phyloP scores from a whole-genome alignment of 1,140 invertebrate genomes.

The Sinonovacula constricta region DNA sequence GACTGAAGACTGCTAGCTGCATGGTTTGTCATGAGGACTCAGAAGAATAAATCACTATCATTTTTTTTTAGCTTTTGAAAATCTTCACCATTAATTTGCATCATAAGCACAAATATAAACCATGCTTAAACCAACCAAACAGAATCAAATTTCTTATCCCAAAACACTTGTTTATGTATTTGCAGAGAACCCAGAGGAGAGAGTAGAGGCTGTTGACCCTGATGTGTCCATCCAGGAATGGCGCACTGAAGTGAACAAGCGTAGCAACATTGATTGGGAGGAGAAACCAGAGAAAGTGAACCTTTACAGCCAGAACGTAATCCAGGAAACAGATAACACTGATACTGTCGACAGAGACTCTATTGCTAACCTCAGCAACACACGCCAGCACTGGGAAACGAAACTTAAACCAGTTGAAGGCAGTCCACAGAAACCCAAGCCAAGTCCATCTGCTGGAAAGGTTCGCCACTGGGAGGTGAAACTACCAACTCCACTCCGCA shows the following conservation, averaged over 20 bases:
- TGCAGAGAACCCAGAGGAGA: slow-evolving; percentile 32
- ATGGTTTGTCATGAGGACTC: too few relatives aligned
- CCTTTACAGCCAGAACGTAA: slow-evolving; percentile 72
- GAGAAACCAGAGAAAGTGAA: slow-evolving; percentile 63
- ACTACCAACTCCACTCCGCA: slow-evolving; percentile 51
- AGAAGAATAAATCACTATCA: too few relatives aligned
- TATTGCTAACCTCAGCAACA: slow-evolving; percentile 68
- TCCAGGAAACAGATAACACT: slow-evolving; percentile 69
- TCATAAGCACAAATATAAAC: neutral
- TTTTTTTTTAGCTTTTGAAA: too few relatives aligned
- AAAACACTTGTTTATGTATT: slow-evolving; percentile 9
- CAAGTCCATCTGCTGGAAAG: neutral
- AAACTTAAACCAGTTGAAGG: slow-evolving; percentile 51
- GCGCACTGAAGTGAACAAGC: slow-evolving; percentile 47
- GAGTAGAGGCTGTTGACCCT: slow-evolving; percentile 16
- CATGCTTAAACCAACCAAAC: neutral
- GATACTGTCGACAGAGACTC: slow-evolving; percentile 71
- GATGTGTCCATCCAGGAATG: slow-evolving; percentile 45
- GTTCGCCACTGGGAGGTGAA: slow-evolving; percentile 71
- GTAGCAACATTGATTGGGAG: slow-evolving; percentile 50
- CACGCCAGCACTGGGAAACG: slow-evolving; percentile 71
- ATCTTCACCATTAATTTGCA: too few relatives aligned
- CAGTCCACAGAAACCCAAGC: slow-evolving; percentile 35
- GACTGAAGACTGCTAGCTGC: too few relatives aligned
- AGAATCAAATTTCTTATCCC: neutral